Evolutionary conservation across 2,888 invertebrate genomes (phyloP).

Genomic region (Phlogophora meticulosa): DNA sequence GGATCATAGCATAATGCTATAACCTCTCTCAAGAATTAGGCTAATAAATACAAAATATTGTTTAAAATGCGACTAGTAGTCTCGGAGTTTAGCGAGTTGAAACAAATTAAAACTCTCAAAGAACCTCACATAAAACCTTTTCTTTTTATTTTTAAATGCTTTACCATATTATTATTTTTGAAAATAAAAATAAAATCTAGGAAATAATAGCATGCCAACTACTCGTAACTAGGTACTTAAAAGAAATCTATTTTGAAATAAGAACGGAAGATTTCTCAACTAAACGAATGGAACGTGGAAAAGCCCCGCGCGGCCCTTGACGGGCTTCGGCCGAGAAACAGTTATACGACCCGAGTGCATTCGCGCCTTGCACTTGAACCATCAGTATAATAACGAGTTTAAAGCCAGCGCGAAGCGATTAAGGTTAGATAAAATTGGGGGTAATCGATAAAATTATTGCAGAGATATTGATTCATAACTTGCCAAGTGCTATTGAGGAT

Average conservation of each 20-base stretch:
- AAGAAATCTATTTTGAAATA: conserved; percentile 19
- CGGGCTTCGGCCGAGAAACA: conserved; percentile 59
- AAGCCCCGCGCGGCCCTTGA: conserved; percentile 35
- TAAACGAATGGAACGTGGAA: conserved; percentile 33
- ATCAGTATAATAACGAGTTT: conserved; percentile 16
- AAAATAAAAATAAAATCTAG: neutral
- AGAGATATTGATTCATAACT: neutral
- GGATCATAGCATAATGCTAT: no score
- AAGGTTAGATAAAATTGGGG: neutral
- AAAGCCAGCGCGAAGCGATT: conserved; percentile 9
- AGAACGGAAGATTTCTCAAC: conserved; percentile 30
- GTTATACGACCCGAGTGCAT: conserved; percentile 65
- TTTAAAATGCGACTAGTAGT: no score
- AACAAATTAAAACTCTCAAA: no score
- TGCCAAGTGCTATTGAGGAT: neutral
- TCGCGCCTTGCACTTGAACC: conserved; percentile 57
- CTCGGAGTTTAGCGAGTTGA: no score
- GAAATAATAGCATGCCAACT: neutral
- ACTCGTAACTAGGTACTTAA: no score
- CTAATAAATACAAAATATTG: no score
- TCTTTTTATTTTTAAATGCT: no score
- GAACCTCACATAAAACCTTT: no score
- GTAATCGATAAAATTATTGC: neutral
- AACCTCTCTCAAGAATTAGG: no score
- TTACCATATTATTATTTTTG: no score